Evolutionary conservation across 2,113 vertebrate species (phyloP).

Genomic region (Apteryx owenii): DNA sequence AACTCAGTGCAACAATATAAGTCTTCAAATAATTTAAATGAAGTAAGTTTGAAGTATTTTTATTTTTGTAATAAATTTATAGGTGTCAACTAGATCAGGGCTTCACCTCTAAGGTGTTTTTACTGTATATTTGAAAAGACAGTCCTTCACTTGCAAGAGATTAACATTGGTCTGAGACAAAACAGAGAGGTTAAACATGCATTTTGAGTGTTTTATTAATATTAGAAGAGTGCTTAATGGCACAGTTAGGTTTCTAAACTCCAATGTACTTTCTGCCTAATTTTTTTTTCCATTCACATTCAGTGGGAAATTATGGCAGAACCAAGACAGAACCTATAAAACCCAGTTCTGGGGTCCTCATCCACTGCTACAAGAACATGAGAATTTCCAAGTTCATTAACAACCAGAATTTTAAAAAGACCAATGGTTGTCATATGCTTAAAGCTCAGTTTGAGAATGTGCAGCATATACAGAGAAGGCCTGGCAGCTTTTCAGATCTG

Average conservation of each 20-base stretch:
- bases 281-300: not conserved
- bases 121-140: conserved; percentile 26
- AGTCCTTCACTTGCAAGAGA: conserved; percentile 20
- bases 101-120: conserved; percentile 26
- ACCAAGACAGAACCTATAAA: not conserved
- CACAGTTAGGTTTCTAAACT: not conserved
- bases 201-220: not conserved
- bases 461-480: not conserved
- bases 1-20: conserved; percentile 40
- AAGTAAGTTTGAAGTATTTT: conserved; percentile 32
- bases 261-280: not conserved
- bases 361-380: not conserved
- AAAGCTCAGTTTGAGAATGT: not conserved
- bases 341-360: not conserved
- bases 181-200: not conserved
- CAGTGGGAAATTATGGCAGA: not conserved
- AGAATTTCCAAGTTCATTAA: not conserved
- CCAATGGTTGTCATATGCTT: not conserved
- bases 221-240: not conserved
- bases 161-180: not conserved
- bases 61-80: conserved; percentile 26
- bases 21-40: conserved; percentile 52
- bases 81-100: conserved; percentile 35
- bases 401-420: not conserved
- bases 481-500: not conserved